Conservation (phyloP, 2,888 invertebrate species). For the Hirtodrosophila trivittata region DNA sequence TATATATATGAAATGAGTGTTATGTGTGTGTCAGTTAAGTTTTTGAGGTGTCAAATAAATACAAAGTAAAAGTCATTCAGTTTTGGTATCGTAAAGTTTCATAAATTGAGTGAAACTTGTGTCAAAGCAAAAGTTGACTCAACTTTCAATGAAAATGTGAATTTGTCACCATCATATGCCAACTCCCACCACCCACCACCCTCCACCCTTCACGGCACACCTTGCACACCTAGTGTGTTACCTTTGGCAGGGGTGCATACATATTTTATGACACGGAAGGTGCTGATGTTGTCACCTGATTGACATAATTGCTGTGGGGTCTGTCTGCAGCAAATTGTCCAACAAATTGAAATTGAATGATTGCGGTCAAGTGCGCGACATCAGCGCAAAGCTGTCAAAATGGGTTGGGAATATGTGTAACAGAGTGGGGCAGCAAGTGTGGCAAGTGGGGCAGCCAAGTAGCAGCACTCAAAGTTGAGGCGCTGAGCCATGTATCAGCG, state of each 20-base stretch:
- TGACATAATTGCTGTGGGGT: slow-evolving; percentile 39
- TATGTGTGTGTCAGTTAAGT: neutral
- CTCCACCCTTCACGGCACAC: no score
- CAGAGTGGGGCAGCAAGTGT: no score
- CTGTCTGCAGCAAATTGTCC: slow-evolving; percentile 32
- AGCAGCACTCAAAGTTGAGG: neutral
- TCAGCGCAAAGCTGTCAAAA: neutral
- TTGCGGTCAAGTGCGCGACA: slow-evolving; percentile 61
- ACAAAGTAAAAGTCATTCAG: slow-evolving; percentile 9
- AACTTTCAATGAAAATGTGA: neutral
- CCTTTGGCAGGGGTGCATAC: neutral
- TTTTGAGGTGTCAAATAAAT: slow-evolving; percentile 33
- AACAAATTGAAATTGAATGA: slow-evolving; percentile 51
- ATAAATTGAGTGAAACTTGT: slow-evolving; percentile 16
- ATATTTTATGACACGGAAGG: slow-evolving; percentile 1
- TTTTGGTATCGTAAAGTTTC: slow-evolving; percentile 19
- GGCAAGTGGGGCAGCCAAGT: neutral
- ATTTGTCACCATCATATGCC: neutral
- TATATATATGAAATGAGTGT: no score
- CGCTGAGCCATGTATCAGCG: neutral
- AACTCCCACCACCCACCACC: no score
- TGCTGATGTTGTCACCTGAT: slow-evolving; percentile 39
- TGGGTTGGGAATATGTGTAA: neutral
- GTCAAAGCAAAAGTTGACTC: neutral
- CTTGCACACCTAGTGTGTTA: slow-evolving; percentile 1